Conservation (phyloP, 2,113 vertebrate genomes). For the Eulacestoma nigropectus region DNA sequence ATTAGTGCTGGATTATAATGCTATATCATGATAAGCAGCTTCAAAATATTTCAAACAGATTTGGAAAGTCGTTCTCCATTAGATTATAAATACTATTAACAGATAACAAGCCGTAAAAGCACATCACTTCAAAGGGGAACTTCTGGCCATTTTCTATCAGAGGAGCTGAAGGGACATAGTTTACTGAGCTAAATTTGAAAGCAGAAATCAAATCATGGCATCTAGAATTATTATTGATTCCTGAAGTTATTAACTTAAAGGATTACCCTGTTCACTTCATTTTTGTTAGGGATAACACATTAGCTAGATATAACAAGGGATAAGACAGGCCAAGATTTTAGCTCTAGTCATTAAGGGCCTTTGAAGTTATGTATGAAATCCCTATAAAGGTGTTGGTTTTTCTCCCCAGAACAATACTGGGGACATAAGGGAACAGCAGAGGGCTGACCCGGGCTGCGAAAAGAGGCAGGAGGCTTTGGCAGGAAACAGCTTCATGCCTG, state of each 20-base stretch:
- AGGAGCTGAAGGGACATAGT: not conserved
- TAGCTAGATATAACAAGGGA: not conserved
- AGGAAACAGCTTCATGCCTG: not conserved
- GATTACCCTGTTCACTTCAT: not conserved
- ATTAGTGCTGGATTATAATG: conserved; percentile 48
- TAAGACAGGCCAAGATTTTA: not conserved
- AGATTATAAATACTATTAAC: conserved; percentile 48
- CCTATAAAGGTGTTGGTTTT: not conserved
- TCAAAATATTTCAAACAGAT: conserved; percentile 59
- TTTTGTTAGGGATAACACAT: not conserved
- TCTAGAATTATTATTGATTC: not conserved
- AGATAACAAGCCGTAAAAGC: conserved; percentile 27
- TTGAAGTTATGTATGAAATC: not conserved
- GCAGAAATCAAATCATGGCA: not conserved
- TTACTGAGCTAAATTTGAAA: not conserved
- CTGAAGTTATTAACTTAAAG: not conserved
- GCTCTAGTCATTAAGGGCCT: not conserved
- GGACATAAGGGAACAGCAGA: not conserved
- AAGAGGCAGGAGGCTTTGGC: not conserved
- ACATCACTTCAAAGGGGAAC: conserved; percentile 30
- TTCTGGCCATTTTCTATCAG: not conserved
- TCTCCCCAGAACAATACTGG: not conserved
- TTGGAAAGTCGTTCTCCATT: conserved; percentile 23
- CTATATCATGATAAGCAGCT: conserved; percentile 38
- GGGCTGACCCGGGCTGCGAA: not conserved